Conservation (phyloP, 1,140 invertebrate species). For the Habropoda laboriosa region DNA sequence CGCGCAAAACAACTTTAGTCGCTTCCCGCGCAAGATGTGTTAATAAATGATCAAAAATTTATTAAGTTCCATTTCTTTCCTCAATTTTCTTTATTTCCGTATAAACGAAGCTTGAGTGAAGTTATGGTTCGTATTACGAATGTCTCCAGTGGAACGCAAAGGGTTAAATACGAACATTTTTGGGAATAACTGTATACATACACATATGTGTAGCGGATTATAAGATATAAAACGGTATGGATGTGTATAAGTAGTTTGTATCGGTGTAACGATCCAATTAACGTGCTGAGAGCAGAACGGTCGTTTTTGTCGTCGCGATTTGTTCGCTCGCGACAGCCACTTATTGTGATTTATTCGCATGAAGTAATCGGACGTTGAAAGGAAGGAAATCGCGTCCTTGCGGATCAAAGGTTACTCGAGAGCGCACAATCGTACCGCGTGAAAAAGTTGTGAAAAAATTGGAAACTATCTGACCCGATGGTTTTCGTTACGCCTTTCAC, state of each 20-base stretch:
- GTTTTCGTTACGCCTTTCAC: not conserved
- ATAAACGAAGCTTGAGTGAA: too few species aligned
- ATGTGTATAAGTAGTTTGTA: not conserved
- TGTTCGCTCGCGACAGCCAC: slow-evolving; percentile 1
- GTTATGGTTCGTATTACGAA: too few species aligned
- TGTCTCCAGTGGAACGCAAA: too few species aligned
- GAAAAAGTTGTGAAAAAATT: slow-evolving; percentile 5
- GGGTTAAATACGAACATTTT: too few species aligned
- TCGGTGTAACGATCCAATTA: slow-evolving; percentile 41
- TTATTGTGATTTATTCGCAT: slow-evolving; percentile 37
- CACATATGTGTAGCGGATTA: too few species aligned
- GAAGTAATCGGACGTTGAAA: slow-evolving; percentile 22
- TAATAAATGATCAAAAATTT: too few species aligned
- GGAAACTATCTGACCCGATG: not conserved
- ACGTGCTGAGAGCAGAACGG: not conserved
- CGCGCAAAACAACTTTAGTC: too few species aligned
- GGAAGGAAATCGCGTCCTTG: slow-evolving; percentile 41
- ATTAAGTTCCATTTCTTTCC: too few species aligned
- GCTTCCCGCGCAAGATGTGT: too few species aligned
- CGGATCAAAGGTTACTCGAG: not conserved
- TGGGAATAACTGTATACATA: too few species aligned
- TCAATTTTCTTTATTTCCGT: too few species aligned
- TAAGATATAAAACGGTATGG: too few species aligned
- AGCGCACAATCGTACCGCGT: not conserved
- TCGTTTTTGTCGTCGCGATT: slow-evolving; percentile 34